Conservation (phyloP, 2,797 vertebrate genomes). For the Choloepus didactylus region DNA sequence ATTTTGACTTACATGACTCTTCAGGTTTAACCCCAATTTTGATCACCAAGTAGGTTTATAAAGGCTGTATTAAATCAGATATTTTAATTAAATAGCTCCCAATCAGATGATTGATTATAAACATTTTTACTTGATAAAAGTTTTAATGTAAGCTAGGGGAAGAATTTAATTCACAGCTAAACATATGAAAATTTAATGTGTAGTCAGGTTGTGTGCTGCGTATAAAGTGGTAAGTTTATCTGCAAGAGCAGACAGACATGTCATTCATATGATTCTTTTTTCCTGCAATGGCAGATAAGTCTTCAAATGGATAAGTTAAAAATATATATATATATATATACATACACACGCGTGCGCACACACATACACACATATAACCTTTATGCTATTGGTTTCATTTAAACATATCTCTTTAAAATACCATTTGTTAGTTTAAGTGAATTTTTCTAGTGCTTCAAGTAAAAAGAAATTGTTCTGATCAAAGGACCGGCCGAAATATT, state of each 20-base stretch:
- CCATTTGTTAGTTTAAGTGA: conserved; percentile 7
- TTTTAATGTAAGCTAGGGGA: conserved; percentile 12
- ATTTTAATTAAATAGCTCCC: conserved; percentile 78
- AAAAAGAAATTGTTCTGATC: conserved; percentile 60
- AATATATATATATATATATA: neutral
- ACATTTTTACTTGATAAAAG: neutral
- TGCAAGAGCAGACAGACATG: conserved; percentile 73
- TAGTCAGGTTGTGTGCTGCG: conserved; percentile 58
- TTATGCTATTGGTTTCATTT: conserved; percentile 37
- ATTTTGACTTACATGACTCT: neutral
- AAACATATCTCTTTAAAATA: conserved; percentile 29
- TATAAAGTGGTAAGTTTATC: conserved; percentile 70
- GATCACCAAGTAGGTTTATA: conserved; percentile 19
- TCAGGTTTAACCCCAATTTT: conserved; percentile 29
- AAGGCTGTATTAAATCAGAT: conserved; percentile 52
- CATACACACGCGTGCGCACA: no score
- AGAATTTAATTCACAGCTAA: conserved; percentile 52
- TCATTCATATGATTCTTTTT: conserved; percentile 80
- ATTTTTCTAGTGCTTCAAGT: conserved; percentile 41
- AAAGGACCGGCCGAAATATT: neutral
- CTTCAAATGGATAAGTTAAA: conserved; percentile 47
- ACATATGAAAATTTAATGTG: conserved; percentile 51
- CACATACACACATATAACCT: neutral
- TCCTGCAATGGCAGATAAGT: conserved; percentile 82
- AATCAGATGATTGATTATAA: conserved; percentile 61